phyloP scores from a whole-genome alignment of 2,888 invertebrate species.

The Drosophila pegasa region DNA sequence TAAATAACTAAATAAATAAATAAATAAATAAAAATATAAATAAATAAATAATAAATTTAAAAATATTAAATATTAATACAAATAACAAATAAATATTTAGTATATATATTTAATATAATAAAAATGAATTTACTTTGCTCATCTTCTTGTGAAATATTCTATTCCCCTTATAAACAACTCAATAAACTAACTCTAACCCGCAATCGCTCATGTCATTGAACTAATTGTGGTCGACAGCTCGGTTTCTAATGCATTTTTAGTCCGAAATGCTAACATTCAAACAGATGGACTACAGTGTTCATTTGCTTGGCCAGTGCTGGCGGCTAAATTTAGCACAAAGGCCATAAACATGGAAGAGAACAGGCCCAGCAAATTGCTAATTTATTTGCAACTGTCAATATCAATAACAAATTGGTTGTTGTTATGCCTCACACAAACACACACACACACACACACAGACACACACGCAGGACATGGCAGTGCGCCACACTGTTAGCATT shows the following conservation, averaged over 20 bases:
- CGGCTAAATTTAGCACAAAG: constrained; percentile 51
- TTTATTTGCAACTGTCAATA: constrained; percentile 81
- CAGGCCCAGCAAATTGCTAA: constrained; percentile 74
- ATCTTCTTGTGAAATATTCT: too few species aligned
- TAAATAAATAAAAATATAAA: too few species aligned
- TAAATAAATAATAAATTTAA: too few species aligned
- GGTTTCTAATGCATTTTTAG: constrained; percentile 48
- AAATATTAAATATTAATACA: too few species aligned
- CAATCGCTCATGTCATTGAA: constrained; percentile 17
- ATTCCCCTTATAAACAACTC: neutral
- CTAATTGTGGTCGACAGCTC: constrained; percentile 25
- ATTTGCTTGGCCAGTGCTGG: constrained; percentile 32
- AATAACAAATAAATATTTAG: too few species aligned
- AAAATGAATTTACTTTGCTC: too few species aligned
- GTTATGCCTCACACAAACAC: constrained; percentile 67
- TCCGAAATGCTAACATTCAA: constrained; percentile 10
- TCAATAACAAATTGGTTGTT: constrained; percentile 81
- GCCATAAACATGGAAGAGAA: constrained; percentile 30
- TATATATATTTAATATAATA: too few species aligned
- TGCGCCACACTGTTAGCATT: constrained; percentile 74
- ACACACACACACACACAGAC: constrained; percentile 27
- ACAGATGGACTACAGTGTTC: constrained; percentile 17
- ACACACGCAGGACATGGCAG: constrained; percentile 49
- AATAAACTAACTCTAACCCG: constrained; percentile 18
- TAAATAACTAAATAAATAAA: too few species aligned